Conservation (phyloP, 2,113 vertebrate genomes). For the Protobothrops mucrosquamatus region DNA sequence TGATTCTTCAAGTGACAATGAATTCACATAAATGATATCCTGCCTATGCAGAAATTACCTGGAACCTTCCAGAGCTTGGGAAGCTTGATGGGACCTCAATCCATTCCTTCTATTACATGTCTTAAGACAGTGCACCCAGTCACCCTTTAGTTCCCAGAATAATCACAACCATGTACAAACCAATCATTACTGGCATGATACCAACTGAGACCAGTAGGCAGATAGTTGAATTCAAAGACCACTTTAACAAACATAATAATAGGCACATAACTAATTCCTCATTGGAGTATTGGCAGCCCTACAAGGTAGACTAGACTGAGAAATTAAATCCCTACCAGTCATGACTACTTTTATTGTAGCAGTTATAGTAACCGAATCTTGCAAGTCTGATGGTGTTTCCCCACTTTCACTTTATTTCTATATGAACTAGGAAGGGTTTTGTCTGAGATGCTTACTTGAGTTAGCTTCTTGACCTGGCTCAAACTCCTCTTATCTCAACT, state of each 20-base stretch:
- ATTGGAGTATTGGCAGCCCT: background rate
- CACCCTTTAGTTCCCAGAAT: background rate
- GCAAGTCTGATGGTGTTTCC: background rate
- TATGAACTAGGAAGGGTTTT: background rate
- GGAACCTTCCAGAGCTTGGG: background rate
- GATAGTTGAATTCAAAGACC: background rate
- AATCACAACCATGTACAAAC: background rate
- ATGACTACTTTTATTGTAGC: background rate
- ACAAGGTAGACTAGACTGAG: background rate
- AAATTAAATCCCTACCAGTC: background rate
- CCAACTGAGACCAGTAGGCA: background rate
- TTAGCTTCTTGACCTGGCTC: background rate
- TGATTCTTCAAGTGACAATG: background rate
- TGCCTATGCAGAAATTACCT: background rate
- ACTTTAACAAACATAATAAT: background rate
- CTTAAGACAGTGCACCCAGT: background rate
- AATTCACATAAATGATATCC: background rate
- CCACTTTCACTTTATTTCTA: background rate
- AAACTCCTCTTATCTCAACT: background rate
- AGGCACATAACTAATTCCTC: background rate
- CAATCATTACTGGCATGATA: background rate
- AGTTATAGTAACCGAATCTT: background rate
- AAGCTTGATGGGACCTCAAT: background rate
- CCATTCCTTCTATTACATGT: background rate
- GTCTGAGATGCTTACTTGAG: background rate